Evolutionary conservation across 2,113 vertebrate genomes (phyloP).

Genomic region (Hydrochoerus hydrochaeris): DNA sequence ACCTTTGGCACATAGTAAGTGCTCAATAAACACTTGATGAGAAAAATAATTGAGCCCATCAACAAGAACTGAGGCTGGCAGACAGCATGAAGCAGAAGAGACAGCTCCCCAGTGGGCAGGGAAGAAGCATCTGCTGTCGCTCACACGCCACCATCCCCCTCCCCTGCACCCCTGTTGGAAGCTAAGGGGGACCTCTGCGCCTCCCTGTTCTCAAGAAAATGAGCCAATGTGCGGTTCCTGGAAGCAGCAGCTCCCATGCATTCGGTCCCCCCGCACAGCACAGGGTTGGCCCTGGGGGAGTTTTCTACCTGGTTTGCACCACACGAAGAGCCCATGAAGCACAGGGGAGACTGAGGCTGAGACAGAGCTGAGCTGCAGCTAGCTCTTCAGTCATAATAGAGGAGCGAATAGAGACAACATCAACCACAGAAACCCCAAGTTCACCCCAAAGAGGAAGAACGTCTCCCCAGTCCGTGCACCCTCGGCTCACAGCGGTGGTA

Average conservation of each 20-base stretch:
- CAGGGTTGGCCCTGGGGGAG: background rate
- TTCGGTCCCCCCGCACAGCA: background rate
- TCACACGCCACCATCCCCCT: background rate
- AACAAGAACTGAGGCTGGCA: background rate
- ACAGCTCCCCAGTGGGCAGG: too few relatives aligned
- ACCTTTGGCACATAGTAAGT: background rate
- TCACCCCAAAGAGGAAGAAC: background rate
- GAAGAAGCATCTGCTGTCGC: background rate
- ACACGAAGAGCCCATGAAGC: background rate
- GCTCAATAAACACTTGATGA: background rate
- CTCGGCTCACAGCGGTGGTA: background rate
- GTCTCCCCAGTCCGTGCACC: background rate
- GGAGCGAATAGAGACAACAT: too few relatives aligned
- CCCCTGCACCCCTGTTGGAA: background rate
- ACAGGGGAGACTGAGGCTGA: background rate
- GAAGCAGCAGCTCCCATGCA: background rate
- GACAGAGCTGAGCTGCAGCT: background rate
- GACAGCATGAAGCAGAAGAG: background rate
- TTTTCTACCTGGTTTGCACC: background rate
- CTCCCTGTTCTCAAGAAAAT: background rate
- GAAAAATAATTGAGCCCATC: background rate
- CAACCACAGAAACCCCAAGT: background rate
- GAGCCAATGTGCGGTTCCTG: background rate
- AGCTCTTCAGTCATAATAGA: background rate
- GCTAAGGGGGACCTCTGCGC: background rate